Conservation (phyloP, 2,113 vertebrate species). For the Maccullochella peelii region DNA sequence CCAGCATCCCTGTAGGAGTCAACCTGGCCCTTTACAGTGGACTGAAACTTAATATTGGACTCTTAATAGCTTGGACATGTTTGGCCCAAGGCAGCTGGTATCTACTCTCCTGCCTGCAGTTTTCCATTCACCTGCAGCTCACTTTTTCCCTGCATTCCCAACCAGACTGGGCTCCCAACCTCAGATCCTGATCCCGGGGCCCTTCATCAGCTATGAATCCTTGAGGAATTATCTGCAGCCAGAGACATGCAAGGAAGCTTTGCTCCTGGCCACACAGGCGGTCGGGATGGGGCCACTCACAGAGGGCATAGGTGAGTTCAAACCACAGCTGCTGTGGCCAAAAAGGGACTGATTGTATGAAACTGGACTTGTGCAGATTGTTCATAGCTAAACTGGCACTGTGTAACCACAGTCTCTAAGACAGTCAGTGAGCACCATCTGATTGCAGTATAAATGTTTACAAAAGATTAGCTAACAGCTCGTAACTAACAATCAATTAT, state of each 20-base stretch:
- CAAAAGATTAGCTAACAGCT: conserved; percentile 85
- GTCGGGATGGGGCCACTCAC: conserved; percentile 71
- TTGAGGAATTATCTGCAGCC: conserved; percentile 85
- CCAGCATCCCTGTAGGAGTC: conserved; percentile 29
- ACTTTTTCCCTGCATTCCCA: conserved; percentile 83
- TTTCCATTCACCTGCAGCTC: conserved; percentile 80
- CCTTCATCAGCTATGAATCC: conserved; percentile 85
- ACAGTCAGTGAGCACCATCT: conserved; percentile 73
- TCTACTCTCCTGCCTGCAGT: conserved; percentile 82
- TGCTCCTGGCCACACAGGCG: conserved; percentile 81
- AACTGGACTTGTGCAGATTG: conserved; percentile 16
- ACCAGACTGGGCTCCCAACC: conserved; percentile 75
- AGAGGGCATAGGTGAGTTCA: conserved; percentile 81
- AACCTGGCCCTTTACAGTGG: conserved; percentile 38
- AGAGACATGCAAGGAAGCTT: conserved; percentile 84
- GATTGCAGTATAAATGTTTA: conserved; percentile 84
- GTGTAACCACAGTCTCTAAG: conserved; percentile 46
- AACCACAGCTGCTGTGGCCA: neutral
- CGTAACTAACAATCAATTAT: conserved; percentile 89
- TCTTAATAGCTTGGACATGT: conserved; percentile 79
- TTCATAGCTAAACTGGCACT: conserved; percentile 51
- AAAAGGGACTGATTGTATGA: neutral
- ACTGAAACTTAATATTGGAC: conserved; percentile 27
- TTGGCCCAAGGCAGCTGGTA: conserved; percentile 82
- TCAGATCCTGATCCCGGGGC: conserved; percentile 83